These are phyloP conservation scores for Cotesia vestalis DNA, from an alignment of 1,140 invertebrate species.

Conservation along the genomic window DNA sequence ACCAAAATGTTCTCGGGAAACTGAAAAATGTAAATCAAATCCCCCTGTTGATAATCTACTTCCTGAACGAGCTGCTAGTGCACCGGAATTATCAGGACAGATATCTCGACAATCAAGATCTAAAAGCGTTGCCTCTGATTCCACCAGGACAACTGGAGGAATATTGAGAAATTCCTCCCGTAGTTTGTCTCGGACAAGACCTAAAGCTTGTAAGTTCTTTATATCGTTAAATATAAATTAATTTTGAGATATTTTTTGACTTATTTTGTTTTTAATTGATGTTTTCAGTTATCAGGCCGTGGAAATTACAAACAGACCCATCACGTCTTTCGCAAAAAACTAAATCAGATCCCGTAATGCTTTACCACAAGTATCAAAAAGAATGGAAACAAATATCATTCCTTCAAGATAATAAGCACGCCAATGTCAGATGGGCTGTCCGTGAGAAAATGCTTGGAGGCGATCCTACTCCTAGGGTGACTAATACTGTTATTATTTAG, in stretches of 20 bases:
- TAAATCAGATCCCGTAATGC: conserved; percentile 75
- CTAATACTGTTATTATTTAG: conserved; percentile 16
- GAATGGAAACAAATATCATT: conserved; percentile 78
- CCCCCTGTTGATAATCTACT: not conserved
- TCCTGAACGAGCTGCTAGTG: conserved; percentile 34
- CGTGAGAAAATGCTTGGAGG: conserved; percentile 68
- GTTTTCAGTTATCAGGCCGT: conserved; percentile 66
- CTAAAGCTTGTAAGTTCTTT: conserved; percentile 54
- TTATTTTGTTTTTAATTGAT: conserved; percentile 18
- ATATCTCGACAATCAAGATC: conserved; percentile 33
- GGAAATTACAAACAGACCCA: conserved; percentile 53
- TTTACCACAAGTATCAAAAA: conserved; percentile 79
- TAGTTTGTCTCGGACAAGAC: conserved; percentile 40
- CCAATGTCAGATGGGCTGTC: conserved; percentile 71
- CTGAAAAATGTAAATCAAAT: conserved; percentile 13
- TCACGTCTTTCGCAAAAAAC: conserved; percentile 45
- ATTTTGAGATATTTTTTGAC: not conserved
- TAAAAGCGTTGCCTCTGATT: conserved; percentile 46
- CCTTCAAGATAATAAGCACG: conserved; percentile 73
- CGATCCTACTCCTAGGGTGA: conserved; percentile 60
- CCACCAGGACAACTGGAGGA: conserved; percentile 29
- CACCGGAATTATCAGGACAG: conserved; percentile 36
- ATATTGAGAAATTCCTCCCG: conserved; percentile 41
- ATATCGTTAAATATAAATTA: not conserved
- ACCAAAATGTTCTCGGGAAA: conserved; percentile 16